phyloP scores from a whole-genome alignment of 2,797 vertebrate species.

The Mormyrus proboscirostris region DNA sequence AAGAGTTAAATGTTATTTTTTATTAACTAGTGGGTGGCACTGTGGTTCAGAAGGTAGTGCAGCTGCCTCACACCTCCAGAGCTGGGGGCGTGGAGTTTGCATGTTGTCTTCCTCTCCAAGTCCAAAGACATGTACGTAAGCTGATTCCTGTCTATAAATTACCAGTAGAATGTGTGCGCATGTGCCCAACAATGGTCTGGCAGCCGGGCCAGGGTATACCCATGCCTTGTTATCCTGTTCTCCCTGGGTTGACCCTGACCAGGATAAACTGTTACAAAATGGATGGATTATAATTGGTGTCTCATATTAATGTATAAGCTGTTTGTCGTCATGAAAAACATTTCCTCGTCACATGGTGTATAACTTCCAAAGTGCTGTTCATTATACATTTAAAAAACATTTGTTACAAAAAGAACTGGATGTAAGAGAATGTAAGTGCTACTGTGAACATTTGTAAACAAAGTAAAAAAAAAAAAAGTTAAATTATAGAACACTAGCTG shows the following conservation, averaged over 20 bases:
- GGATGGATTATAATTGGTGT: background rate
- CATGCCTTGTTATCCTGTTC: background rate
- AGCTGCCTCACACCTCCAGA: background rate
- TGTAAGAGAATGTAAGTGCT: background rate
- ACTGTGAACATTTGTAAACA: background rate
- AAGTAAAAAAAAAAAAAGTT: background rate
- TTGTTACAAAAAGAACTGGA: background rate
- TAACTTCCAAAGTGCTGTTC: background rate
- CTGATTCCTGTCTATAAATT: background rate
- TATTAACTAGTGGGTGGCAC: background rate
- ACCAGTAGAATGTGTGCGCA: background rate
- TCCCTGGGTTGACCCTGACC: background rate
- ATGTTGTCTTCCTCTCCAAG: background rate
- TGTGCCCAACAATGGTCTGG: background rate
- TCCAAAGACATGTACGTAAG: background rate
- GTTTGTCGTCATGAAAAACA: background rate
- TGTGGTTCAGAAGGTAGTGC: background rate
- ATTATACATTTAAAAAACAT: background rate
- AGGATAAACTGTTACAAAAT: background rate
- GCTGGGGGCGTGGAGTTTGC: background rate
- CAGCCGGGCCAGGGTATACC: background rate
- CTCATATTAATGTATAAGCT: background rate
- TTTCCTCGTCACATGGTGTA: background rate
- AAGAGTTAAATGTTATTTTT: background rate
- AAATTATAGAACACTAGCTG: background rate